Conservation (phyloP, 2,113 vertebrate species). For the Ifrita kowaldi region DNA sequence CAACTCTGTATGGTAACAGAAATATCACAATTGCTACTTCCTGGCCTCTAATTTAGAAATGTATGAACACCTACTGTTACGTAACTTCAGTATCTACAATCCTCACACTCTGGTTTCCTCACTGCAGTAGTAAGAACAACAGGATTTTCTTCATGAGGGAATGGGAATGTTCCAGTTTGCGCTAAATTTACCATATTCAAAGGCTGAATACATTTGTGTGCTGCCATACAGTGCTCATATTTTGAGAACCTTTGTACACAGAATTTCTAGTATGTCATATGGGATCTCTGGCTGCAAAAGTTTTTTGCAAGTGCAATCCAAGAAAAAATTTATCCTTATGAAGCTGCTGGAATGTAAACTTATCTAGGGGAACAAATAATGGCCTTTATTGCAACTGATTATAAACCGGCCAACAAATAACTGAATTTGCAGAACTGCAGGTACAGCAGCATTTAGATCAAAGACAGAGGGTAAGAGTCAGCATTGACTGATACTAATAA, state of each 20-base stretch:
- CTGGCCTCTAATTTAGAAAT: background rate
- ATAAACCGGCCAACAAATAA: background rate
- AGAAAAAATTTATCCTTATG: background rate
- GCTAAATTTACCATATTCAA: background rate
- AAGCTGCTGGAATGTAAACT: background rate
- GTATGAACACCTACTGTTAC: background rate
- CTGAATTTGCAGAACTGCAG: background rate
- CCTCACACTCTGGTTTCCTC: accelerated
- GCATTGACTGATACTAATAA: background rate
- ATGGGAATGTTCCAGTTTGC: background rate
- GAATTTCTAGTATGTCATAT: background rate
- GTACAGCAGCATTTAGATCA: background rate
- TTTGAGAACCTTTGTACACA: background rate
- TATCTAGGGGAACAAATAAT: background rate
- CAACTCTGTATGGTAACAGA: background rate
- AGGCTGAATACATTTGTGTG: background rate
- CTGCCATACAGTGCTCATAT: background rate
- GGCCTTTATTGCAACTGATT: background rate
- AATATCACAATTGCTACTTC: background rate
- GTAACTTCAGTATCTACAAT: background rate
- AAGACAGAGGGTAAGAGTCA: background rate
- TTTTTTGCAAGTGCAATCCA: background rate
- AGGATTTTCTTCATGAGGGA: background rate
- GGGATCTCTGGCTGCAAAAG: background rate
- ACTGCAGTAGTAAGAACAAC: background rate